Base-by-base conservation (phyloP, 2,797 vertebrate species). In the Erethizon dorsatum region DNA sequence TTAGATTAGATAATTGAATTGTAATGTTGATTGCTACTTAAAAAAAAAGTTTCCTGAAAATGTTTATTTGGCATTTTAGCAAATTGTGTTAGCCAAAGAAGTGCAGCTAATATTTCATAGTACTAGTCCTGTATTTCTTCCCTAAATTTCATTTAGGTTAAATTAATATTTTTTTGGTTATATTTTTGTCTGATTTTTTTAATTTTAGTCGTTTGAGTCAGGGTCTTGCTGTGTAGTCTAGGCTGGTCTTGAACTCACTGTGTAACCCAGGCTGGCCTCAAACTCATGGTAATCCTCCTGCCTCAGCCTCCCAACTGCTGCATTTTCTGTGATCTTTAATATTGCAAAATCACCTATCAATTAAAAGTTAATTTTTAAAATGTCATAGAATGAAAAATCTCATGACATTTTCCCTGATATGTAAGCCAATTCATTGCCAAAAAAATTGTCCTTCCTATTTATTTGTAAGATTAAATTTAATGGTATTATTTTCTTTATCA, bases 11-110 rank as follows among this genome's bases (percentile, higher is more conserved):
- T 95, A 97, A 97, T 97, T 98, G 97, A 98, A 98, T 95, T 98
- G 98, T 99, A 98, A 98, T 98, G 97, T 98, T 98, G 98, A 98
- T 98, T 98, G 98, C 98, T 98, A 98, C 98, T 45, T 41, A 33
- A 92, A 98, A 98, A 98, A 98, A 99, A 99, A 98, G 96, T 96
- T 97, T 85, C 98, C 97, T 97, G 98, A 98, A 98, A 98, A 97
- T 97, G 90, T 97, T 94, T 97, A 98, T 98, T 98, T 98, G 98
- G 97, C 97, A 98, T 98, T 98, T 78, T 59, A 56, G 54, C 97
- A 97, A 97, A 97, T 98, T 98, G 97, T 97, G 88, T 87, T 98
- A 98, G 92, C 97, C 97, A 98, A 98, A 98, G 96, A 97, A 98
- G 94, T 98, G 97, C 97, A 96, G 97, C 85, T 95, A 6, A 96